Conservation (phyloP, 2,113 vertebrate genomes). For the Colaptes auratus region DNA sequence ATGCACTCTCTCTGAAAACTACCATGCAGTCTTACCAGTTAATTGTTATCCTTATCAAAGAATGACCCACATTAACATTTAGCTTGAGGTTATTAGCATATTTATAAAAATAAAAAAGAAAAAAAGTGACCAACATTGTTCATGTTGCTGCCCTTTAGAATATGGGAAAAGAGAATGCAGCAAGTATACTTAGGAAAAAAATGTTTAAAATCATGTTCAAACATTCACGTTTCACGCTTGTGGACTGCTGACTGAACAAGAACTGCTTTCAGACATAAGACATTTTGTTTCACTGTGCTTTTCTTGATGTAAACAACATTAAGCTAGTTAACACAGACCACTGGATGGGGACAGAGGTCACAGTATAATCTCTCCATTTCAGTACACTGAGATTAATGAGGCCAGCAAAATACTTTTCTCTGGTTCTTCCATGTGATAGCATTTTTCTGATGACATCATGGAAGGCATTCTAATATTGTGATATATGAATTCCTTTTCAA, state of each 20-base stretch:
- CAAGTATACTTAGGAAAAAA: conserved; percentile 2
- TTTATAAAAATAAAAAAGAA: conserved; percentile 73
- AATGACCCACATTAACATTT: conserved; percentile 83
- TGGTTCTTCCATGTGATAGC: conserved; percentile 38
- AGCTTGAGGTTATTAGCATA: conserved; percentile 79
- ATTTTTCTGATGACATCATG: conserved; percentile 70
- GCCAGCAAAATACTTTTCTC: conserved; percentile 41
- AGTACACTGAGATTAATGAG: conserved; percentile 69
- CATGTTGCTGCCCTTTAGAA: conserved; percentile 52
- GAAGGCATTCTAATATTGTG: conserved; percentile 65
- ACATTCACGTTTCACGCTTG: conserved; percentile 12
- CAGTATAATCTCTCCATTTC: conserved; percentile 63
- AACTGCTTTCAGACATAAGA: conserved; percentile 39
- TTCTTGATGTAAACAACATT: conserved; percentile 63
- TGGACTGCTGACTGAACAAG: conserved; percentile 45
- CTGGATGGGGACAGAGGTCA: conserved; percentile 58
- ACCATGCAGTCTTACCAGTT: conserved; percentile 71
- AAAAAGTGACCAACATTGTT: conserved; percentile 60
- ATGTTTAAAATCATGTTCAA: conserved; percentile 33
- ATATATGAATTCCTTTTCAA: conserved; percentile 72
- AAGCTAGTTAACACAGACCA: conserved; percentile 71
- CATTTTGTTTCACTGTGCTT: conserved; percentile 27
- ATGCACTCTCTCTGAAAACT: conserved; percentile 77
- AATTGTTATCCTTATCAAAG: conserved; percentile 84
- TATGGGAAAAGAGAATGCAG: conserved; percentile 5